Conservation (phyloP, 1,140 invertebrate genomes). For the Lysiphlebus fabarum region DNA sequence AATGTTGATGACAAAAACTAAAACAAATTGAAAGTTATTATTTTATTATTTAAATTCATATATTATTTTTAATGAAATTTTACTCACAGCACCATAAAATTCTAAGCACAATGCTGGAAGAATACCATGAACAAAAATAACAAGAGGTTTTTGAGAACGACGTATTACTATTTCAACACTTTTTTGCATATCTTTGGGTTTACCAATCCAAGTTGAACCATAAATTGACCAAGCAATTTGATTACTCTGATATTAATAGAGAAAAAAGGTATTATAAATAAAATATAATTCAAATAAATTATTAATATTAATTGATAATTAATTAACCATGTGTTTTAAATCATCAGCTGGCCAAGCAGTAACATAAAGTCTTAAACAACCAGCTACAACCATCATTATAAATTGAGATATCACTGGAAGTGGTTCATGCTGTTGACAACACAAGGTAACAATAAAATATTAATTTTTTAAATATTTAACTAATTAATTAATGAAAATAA, state of each 20-base stretch:
- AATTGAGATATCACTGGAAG: conserved; percentile 23
- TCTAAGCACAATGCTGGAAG: conserved; percentile 11
- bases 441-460: background rate
- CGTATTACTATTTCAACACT: conserved; percentile 19
- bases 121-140: conserved; percentile 14
- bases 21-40: conserved; percentile 1
- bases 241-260: conserved; percentile 18
- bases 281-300: background rate
- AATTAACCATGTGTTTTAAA: conserved; percentile 24
- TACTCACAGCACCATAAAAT: conserved; percentile 19
- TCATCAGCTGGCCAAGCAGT: conserved; percentile 32
- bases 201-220: conserved; percentile 15
- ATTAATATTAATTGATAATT: background rate
- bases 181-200: conserved; percentile 13
- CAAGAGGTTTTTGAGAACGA: conserved; percentile 21
- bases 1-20: conserved; percentile 23
- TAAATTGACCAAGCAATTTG: conserved; percentile 23
- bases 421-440: conserved; percentile 25
- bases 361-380: conserved; percentile 27
- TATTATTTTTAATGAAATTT: background rate
- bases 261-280: background rate
- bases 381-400: conserved; percentile 20
- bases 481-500: background rate
- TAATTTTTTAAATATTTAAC: conserved; percentile 1
- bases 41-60: background rate